phyloP scores from a whole-genome alignment of 2,113 vertebrate species.

The Polyodon spathula region DNA sequence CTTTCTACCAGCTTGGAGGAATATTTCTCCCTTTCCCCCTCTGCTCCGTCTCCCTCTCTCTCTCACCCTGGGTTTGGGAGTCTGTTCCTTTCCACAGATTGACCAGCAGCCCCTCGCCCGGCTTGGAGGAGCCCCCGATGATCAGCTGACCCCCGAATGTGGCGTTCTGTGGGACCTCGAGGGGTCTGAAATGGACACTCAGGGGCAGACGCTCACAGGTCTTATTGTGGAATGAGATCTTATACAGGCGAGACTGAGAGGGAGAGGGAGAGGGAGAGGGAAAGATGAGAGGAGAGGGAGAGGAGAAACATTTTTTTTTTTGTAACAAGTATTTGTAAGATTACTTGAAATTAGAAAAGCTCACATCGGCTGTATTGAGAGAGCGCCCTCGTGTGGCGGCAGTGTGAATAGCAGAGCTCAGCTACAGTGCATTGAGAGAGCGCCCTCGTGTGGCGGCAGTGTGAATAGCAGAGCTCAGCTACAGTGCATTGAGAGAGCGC shows the following conservation, averaged over 20 bases:
- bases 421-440: no score
- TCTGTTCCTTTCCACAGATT: slow-evolving; percentile 44
- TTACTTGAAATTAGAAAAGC: no score
- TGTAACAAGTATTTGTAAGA: no score
- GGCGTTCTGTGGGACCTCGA: slow-evolving; percentile 36
- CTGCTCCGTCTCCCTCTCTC: neutral
- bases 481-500: no score
- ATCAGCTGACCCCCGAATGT: slow-evolving; percentile 31
- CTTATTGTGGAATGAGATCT: slow-evolving; percentile 23
- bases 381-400: no score
- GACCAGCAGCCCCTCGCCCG: slow-evolving; percentile 49
- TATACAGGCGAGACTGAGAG: slow-evolving; percentile 39
- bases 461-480: no score
- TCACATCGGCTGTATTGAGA: no score
- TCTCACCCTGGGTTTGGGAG: slow-evolving; percentile 16
- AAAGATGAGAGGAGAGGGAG: no score
- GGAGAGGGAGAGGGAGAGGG: no score
- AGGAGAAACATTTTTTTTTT: no score
- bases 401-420: no score
- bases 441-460: no score
- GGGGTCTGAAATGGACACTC: slow-evolving; percentile 38
- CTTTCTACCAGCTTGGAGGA: neutral
- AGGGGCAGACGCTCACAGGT: slow-evolving; percentile 41
- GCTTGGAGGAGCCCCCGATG: slow-evolving; percentile 42
- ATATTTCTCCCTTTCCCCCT: neutral